These are phyloP conservation scores for Iguana delicatissima DNA, from an alignment of 2,797 vertebrate genomes.

Conservation along the genomic window DNA sequence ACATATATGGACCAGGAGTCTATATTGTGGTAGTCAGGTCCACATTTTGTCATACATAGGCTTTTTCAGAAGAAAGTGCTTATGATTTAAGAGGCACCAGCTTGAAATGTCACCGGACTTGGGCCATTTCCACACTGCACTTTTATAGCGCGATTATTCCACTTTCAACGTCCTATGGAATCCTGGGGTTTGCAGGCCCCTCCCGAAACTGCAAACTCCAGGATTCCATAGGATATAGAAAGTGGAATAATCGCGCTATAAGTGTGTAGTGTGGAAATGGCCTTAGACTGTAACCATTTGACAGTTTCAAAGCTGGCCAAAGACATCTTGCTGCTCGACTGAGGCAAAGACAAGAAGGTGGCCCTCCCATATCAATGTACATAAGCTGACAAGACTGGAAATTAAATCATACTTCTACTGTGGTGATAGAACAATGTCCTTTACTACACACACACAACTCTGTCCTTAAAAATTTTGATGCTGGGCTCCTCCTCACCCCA, in stretches of 20 bases:
- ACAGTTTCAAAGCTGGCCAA: not conserved
- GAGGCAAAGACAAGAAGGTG: not conserved
- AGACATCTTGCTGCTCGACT: not conserved
- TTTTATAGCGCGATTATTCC: too few relatives aligned
- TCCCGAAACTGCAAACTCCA: too few relatives aligned
- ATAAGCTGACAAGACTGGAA: not conserved
- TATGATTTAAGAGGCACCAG: not conserved
- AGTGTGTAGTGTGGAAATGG: too few relatives aligned
- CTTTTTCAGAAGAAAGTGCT: not conserved
- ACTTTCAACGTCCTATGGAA: too few relatives aligned
- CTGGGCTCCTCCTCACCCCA: not conserved
- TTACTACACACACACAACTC: not conserved
- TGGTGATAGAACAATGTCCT: not conserved
- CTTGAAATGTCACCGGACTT: not conserved
- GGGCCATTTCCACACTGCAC: too few relatives aligned
- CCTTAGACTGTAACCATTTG: not conserved
- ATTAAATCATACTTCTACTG: not conserved
- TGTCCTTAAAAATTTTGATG: not conserved
- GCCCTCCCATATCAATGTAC: not conserved
- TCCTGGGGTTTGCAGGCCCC: too few relatives aligned
- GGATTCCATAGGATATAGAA: too few relatives aligned
- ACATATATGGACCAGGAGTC: too few relatives aligned
- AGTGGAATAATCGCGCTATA: too few relatives aligned
- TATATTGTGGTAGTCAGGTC: too few relatives aligned
- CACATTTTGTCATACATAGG: not conserved